A percentile compares a stretch with the other conserved stretches of the same genome.
These are phyloP conservation scores for Encarsia formosa DNA, from an alignment of 2,888 invertebrate genomes.

Conservation along the genomic window DNA sequence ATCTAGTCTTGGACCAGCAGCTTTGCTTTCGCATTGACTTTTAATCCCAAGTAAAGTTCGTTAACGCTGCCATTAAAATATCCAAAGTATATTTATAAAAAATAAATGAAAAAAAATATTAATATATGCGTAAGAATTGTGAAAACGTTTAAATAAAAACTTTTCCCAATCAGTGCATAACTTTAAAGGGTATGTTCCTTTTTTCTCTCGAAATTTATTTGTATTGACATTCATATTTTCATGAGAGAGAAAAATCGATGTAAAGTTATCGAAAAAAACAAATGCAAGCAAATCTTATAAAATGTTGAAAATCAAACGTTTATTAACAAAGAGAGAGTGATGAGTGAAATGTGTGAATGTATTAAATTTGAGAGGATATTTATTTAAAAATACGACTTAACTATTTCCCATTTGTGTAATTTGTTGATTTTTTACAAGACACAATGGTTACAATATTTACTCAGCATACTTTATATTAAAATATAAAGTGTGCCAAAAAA, in stretches of 20 bases:
- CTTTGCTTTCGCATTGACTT: conserved; percentile 36
- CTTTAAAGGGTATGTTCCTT: conserved; percentile 23
- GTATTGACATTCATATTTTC: conserved; percentile 17
- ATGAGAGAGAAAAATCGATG: conserved; percentile 7
- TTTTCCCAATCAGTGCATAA: conserved; percentile 15
- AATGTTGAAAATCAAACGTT: conserved; percentile 39
- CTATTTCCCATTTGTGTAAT: conserved; percentile 38
- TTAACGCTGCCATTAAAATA: conserved; percentile 29
- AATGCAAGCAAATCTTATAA: conserved; percentile 10
- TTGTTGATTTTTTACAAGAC: conserved; percentile 45
- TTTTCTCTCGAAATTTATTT: conserved; percentile 21
- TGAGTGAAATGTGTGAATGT: conserved; percentile 14
- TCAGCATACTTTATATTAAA: conserved; percentile 50
- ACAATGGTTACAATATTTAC: conserved; percentile 52
- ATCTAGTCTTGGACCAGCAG: conserved; percentile 49
- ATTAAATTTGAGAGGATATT: conserved; percentile 14
- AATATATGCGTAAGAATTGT: conserved; percentile 7
- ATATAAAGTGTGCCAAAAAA: conserved; percentile 28
- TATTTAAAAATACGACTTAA: conserved; percentile 31
- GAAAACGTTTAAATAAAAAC: conserved; percentile 13
- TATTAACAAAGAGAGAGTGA: conserved; percentile 31
- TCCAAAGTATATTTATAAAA: conserved; percentile 28
- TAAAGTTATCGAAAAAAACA: conserved; percentile 14
- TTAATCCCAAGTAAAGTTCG: conserved; percentile 25
- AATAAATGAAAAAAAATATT: conserved; percentile 4